phyloP scores from a whole-genome alignment of 2,797 vertebrate species.

The Micropoecilia bifurca region DNA sequence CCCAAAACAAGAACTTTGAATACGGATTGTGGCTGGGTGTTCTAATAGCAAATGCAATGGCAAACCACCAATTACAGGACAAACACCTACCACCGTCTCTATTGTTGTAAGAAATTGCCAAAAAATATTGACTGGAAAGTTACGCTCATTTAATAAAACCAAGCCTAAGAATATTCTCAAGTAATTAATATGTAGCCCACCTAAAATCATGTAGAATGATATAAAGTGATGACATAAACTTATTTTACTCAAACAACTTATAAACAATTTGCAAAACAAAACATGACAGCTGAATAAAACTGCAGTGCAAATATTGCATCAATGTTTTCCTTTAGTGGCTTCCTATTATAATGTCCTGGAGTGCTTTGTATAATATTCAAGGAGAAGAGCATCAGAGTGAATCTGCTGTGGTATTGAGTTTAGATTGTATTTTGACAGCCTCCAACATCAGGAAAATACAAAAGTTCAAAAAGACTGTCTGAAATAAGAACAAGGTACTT shows the following conservation, averaged over 20 bases:
- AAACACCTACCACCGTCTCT: too few species aligned
- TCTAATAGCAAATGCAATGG: not conserved
- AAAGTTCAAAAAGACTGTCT: slow-evolving; percentile 1
- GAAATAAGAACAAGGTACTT: slow-evolving; percentile 8
- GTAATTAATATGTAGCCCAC: not conserved
- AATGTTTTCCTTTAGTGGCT: slow-evolving; percentile 13
- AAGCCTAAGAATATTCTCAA: not conserved
- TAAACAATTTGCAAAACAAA: slow-evolving; percentile 13
- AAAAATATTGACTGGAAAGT: not conserved
- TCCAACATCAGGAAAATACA: slow-evolving; percentile 20
- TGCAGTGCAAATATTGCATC: slow-evolving; percentile 16
- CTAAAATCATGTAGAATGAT: not conserved
- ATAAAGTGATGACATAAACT: not conserved
- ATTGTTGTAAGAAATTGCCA: too few species aligned
- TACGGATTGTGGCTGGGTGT: not conserved
- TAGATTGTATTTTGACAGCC: slow-evolving; percentile 22
- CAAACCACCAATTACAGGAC: too few species aligned
- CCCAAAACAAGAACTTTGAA: not conserved
- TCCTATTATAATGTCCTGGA: slow-evolving; percentile 14
- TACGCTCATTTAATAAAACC: not conserved
- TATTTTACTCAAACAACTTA: slow-evolving; percentile 6
- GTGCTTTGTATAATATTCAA: slow-evolving; percentile 22
- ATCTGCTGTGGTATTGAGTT: slow-evolving; percentile 25
- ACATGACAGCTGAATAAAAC: slow-evolving; percentile 12
- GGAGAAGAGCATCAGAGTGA: slow-evolving; percentile 14